Evolutionary conservation across 2,113 vertebrate species (phyloP).

Genomic region (Isurus oxyrinchus): DNA sequence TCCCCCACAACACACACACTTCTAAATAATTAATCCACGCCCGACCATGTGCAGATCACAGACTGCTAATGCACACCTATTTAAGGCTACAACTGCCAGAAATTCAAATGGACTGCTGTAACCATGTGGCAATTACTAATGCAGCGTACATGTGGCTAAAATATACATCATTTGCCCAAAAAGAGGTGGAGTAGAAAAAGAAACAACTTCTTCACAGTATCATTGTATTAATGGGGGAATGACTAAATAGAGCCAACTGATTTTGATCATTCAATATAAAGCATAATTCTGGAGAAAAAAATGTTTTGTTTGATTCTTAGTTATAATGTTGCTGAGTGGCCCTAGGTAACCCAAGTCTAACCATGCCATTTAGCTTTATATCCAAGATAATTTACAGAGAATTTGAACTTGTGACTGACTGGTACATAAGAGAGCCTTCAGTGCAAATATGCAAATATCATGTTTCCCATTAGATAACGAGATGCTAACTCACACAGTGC

Average conservation of each 20-base stretch:
- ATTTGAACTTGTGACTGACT: background rate
- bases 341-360: background rate
- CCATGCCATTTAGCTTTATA: background rate
- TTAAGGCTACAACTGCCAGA: background rate
- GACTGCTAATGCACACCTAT: background rate
- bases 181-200: background rate
- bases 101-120: background rate
- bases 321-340: background rate
- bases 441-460: slow-evolving; percentile 19
- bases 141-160: background rate
- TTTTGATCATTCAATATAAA: background rate
- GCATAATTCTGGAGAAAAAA: background rate
- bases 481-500: slow-evolving; percentile 39
- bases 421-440: background rate
- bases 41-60: background rate
- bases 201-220: background rate
- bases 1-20: background rate
- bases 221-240: background rate
- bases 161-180: background rate
- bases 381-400: background rate
- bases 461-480: slow-evolving; percentile 11
- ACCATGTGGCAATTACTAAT: background rate
- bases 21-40: slow-evolving; percentile 16
- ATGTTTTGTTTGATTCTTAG: background rate
- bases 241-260: background rate